Evolutionary conservation across 2,113 vertebrate species (phyloP).

Genomic region (Seriola dumerili): DNA sequence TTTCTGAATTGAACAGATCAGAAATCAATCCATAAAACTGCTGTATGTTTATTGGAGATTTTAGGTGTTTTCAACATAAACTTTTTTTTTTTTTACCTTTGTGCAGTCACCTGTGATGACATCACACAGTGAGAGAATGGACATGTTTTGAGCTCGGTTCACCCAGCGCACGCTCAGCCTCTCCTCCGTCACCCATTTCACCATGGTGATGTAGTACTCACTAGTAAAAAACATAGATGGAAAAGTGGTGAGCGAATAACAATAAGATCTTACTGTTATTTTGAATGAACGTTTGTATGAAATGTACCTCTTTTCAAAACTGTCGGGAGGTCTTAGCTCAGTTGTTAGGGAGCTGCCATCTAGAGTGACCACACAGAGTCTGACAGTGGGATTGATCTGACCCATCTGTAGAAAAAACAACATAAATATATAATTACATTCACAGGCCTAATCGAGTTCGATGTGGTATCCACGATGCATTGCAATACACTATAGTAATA

Average conservation of each 20-base stretch:
- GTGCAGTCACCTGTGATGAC: conserved; percentile 66
- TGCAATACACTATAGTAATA: background rate
- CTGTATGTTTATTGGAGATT: background rate
- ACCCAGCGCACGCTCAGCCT: conserved; percentile 82
- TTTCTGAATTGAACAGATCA: conserved; percentile 68
- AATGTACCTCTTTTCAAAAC: conserved; percentile 79
- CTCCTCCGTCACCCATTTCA: conserved; percentile 78
- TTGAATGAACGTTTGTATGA: background rate
- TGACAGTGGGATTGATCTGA: conserved; percentile 80
- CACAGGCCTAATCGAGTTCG: background rate
- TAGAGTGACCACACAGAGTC: conserved; percentile 74
- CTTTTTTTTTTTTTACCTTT: conserved; percentile 59
- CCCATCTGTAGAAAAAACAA: conserved; percentile 74
- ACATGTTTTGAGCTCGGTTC: conserved; percentile 83
- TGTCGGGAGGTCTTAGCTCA: conserved; percentile 78
- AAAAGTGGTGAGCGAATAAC: background rate
- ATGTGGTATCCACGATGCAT: conserved; percentile 27
- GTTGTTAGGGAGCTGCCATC: conserved; percentile 76
- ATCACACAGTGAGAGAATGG: conserved; percentile 79
- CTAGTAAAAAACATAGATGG: conserved; percentile 37
- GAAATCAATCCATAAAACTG: background rate
- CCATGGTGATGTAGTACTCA: conserved; percentile 82
- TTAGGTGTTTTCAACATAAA: background rate
- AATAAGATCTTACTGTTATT: too few species aligned
- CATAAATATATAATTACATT: background rate